These are phyloP conservation scores for Lysandra bellargus DNA, from an alignment of 2,888 invertebrate species.

Conservation along the genomic window DNA sequence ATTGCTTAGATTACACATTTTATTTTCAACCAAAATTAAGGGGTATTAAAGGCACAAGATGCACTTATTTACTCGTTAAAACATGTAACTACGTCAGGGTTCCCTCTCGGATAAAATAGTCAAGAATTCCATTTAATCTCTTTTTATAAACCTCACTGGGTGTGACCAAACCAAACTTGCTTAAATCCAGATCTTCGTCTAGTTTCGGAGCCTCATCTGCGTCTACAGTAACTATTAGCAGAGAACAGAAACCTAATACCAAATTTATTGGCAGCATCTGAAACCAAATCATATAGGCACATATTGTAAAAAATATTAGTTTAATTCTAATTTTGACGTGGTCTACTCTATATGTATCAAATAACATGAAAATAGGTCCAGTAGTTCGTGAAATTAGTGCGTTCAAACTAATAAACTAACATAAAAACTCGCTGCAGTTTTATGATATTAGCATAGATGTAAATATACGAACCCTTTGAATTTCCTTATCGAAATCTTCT, in stretches of 20 bases:
- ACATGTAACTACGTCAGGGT: background rate
- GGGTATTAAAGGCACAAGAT: background rate
- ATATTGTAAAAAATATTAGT: too few relatives aligned
- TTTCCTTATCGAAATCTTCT: conserved; percentile 24
- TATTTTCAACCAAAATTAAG: background rate
- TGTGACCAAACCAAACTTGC: background rate
- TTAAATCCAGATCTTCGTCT: conserved; percentile 35
- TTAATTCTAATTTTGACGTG: background rate
- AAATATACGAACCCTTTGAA: conserved; percentile 12
- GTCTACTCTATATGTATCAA: background rate
- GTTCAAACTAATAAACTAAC: too few relatives aligned
- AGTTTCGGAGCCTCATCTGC: conserved; percentile 49
- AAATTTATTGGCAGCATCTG: conserved; percentile 42
- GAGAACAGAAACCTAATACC: conserved; percentile 46
- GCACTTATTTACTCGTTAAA: background rate
- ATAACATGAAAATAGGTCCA: too few relatives aligned
- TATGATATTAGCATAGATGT: background rate
- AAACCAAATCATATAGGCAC: background rate
- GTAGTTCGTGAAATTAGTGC: too few relatives aligned
- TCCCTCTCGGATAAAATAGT: conserved; percentile 3
- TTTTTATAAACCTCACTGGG: conserved; percentile 4
- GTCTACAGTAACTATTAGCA: conserved; percentile 54
- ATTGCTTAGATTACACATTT: background rate
- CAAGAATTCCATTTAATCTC: conserved; percentile 12
- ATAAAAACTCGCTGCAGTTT: background rate